Base-by-base conservation (phyloP, 1,140 invertebrate species). In the Megalonaias nervosa region DNA sequence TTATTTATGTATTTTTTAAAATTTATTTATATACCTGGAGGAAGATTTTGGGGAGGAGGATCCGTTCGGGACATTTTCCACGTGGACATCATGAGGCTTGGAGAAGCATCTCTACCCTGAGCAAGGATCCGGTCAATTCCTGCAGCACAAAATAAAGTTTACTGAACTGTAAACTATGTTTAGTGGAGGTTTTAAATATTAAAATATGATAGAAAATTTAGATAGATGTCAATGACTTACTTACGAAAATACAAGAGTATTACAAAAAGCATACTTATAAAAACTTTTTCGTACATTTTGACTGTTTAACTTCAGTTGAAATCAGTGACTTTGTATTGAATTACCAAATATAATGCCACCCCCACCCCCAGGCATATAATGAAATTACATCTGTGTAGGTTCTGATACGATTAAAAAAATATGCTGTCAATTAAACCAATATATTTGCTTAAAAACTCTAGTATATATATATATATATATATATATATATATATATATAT, bases 91-190 rank as follows among this genome's bases (percentile, higher is more conserved):
- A 67, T 76, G 48, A 77, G 70, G 14, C 73, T 73, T 19, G 23
- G 59, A 31, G 62, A 4, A 58, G 71, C 11, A 48, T 48, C 31
- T 19, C 58, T 58, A 58, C 69, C 69, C 69, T 82, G 82, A 48
- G 84, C 85, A 23, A 88, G 61, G 59, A 88, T 86, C 23, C 85
- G 69, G 57, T 88, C 88, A 19, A 88, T 87, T 23, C 86, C 88
- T 88, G 76, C 26, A 80, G 75, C 57, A 70, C 55, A 26, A 66
- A 60, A 48, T 48, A 48, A 48, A 48, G 38, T 48, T 6, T 11
- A 67, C 21, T 17, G 4, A n/a, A 48, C 31, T 12, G 48, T 55
- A 64, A 68, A 67, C 61, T 48, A 60, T 60, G 19, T 71, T 19
- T 62, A 19, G 6, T 13, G 60, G 59, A 59, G 15, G 21, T 60